Evolutionary conservation across 1,140 invertebrate genomes (phyloP), one percentile per base, ranked within the genome.

Genomic region (Nasonia longicornis): DNA sequence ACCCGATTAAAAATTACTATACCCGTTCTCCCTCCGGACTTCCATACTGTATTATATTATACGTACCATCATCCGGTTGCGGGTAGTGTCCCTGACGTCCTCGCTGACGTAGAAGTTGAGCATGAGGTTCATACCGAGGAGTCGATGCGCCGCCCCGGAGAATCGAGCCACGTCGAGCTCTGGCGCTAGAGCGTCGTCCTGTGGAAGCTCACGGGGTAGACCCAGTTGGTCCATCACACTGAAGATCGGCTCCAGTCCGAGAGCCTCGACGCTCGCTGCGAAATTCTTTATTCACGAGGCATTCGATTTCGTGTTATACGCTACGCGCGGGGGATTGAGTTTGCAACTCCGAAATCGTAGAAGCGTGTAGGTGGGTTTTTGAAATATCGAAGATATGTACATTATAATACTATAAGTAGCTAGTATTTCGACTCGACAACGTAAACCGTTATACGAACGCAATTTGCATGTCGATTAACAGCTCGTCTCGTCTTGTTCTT

Each of bases 31-130:
- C 52, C 52, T 20, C 4, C 20, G 52, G 52, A 58, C 52, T 7
- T n/a, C 52, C 20, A 20, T 58, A 16, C 20, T 58, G 75, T 75
- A 67, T 12, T 35, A 48, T 75, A 67, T 12, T 35, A 48, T 79
- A 85, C 88, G 91, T 84, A 93, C 94, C 91, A 93, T 93, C 85
- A 94, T 93, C 35, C 93, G 88, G 82, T 94, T 94, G 76, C 89
- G 88, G 80, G 93, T 92, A 14, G 93, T 94, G 83, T 94, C 93
- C 83, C 93, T 90, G 14, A 94, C 91, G 82, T 94, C 93, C 85
- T 94, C 93, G 76, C 92, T 92, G 4, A 94, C 92, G 85, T 93
- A 93, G 82, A 94, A 92, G 83, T 93, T 93, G 14, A 94, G 83
- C 12, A 94, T 87, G n/a, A 93, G 89, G 84, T 92, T 93, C 52